phyloP scores from a whole-genome alignment of 2,888 invertebrate species.

The Epinotia brunnichana region DNA sequence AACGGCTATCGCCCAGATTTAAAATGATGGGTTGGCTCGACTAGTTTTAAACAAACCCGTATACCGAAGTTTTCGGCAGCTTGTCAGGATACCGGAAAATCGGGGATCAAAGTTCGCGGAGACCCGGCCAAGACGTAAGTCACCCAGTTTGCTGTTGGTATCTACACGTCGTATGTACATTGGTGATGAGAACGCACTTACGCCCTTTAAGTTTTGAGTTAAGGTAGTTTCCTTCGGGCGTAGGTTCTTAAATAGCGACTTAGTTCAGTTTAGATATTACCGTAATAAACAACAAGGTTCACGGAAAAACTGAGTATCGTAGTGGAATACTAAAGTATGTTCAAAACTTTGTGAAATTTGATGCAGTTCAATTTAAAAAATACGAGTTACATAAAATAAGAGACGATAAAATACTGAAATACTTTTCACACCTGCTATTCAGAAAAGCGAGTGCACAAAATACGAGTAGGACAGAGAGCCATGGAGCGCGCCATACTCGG shows the following conservation, averaged over 20 bases:
- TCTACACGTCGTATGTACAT: constrained; percentile 5
- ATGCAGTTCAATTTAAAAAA: neutral
- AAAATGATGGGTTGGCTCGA: constrained; percentile 19
- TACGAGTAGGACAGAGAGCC: too few relatives aligned
- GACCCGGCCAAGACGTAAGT: constrained; percentile 39
- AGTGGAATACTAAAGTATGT: neutral
- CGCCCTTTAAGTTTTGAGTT: neutral
- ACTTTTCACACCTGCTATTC: too few relatives aligned
- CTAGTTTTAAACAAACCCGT: constrained; percentile 38
- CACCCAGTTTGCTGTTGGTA: constrained; percentile 15
- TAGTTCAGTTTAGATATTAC: constrained; percentile 36
- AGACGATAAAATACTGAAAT: too few relatives aligned
- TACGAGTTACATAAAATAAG: too few relatives aligned
- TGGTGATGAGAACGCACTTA: neutral
- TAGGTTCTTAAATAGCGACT: constrained; percentile 34
- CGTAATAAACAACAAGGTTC: constrained; percentile 16
- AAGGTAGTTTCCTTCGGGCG: constrained; percentile 20
- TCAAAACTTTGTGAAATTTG: neutral
- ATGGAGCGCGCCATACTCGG: too few relatives aligned
- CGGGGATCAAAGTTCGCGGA: constrained; percentile 41
- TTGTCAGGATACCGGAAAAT: constrained; percentile 36
- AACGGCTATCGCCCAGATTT: neutral
- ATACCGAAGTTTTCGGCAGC: constrained; percentile 34
- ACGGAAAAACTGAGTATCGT: constrained; percentile 14
- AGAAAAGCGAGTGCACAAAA: too few relatives aligned